Percentiles rank a stretch among this genome's conserved stretches.
phyloP scores from a whole-genome alignment of 2,888 invertebrate genomes.

The Plagodis dolabraria region DNA sequence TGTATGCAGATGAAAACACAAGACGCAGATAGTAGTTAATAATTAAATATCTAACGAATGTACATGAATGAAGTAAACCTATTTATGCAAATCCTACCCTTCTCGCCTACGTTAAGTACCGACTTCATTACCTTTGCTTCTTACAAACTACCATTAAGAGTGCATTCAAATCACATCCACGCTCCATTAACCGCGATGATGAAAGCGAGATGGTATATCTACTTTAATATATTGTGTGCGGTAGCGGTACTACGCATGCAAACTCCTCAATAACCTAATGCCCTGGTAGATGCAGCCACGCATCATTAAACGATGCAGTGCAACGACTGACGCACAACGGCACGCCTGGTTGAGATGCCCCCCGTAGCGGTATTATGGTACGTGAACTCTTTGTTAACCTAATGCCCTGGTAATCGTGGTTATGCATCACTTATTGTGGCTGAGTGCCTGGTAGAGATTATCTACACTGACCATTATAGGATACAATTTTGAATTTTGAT shows the following conservation, averaged over 20 bases:
- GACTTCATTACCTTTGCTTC: too few relatives aligned
- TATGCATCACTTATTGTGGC: slow-evolving; percentile 3
- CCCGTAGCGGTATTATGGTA: slow-evolving; percentile 9
- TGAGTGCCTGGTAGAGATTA: slow-evolving; percentile 5
- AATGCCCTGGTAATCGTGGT: slow-evolving; percentile 8
- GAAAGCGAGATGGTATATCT: slow-evolving; percentile 41
- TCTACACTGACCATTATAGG: too few relatives aligned
- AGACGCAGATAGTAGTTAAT: too few relatives aligned
- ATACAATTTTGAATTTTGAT: too few relatives aligned
- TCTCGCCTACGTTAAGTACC: too few relatives aligned
- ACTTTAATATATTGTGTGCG: slow-evolving; percentile 26
- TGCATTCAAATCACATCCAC: slow-evolving; percentile 35
- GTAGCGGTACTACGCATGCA: slow-evolving; percentile 35
- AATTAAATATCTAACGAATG: too few relatives aligned
- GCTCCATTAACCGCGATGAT: slow-evolving; percentile 45
- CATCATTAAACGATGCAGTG: slow-evolving; percentile 32
- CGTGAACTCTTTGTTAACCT: slow-evolving; percentile 13
- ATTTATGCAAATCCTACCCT: too few relatives aligned
- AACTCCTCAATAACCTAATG: slow-evolving; percentile 52
- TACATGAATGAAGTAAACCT: too few relatives aligned
- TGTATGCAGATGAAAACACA: too few relatives aligned
- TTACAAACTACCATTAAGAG: slow-evolving; percentile 8
- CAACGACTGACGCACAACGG: slow-evolving; percentile 3
- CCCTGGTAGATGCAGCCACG: slow-evolving; percentile 41
- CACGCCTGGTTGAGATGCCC: slow-evolving; percentile 5